Conservation (phyloP, 1,140 invertebrate genomes). For the Heliconius eleuchia region DNA sequence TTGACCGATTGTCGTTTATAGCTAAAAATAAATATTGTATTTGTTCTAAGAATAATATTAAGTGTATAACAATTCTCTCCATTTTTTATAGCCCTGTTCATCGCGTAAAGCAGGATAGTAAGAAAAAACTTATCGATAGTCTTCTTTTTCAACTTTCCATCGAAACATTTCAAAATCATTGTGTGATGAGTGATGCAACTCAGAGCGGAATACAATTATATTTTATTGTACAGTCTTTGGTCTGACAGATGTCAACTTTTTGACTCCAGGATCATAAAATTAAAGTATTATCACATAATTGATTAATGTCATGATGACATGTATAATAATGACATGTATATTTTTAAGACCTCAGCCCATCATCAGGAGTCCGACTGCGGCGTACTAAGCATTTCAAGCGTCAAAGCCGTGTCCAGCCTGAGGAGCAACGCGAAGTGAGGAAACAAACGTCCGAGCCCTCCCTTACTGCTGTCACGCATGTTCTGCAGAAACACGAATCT, state of each 20-base stretch:
- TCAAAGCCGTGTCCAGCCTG: constrained; percentile 61
- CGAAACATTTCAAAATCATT: no score
- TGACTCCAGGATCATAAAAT: background rate
- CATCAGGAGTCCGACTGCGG: constrained; percentile 57
- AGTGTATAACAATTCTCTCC: no score
- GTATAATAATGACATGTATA: background rate
- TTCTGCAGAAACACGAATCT: constrained; percentile 62
- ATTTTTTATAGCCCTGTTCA: no score
- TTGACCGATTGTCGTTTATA: background rate
- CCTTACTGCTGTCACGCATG: constrained; percentile 44
- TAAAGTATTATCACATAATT: background rate
- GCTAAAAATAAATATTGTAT: background rate
- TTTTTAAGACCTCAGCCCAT: constrained; percentile 18
- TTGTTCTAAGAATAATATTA: no score
- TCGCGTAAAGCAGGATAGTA: no score
- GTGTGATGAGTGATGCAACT: no score
- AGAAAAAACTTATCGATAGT: no score
- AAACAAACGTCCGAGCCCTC: constrained; percentile 64
- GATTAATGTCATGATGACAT: background rate
- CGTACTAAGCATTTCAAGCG: constrained; percentile 67
- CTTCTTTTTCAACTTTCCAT: no score
- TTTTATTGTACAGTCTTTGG: no score
- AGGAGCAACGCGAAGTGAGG: constrained; percentile 52
- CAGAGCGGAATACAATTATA: no score
- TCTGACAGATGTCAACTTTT: no score